Percentiles rank a stretch among this genome's conserved stretches.
Evolutionary conservation across 2,888 invertebrate genomes (phyloP).

Genomic region (Nymphalis c-album): DNA sequence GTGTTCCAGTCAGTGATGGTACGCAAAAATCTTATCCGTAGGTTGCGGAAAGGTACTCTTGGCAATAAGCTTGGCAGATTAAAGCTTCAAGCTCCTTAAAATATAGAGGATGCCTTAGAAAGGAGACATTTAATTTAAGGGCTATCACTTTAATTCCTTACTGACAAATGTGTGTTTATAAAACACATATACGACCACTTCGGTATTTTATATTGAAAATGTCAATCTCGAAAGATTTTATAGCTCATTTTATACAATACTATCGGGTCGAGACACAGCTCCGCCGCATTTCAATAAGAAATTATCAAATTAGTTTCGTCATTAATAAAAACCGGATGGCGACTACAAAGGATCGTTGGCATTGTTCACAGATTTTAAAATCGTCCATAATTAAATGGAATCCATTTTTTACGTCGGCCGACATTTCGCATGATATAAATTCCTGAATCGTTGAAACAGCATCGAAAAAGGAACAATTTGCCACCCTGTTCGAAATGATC

Average conservation of each 20-base stretch:
- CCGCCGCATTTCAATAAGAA: constrained; percentile 67
- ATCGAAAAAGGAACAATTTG: constrained; percentile 68
- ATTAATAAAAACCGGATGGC: constrained; percentile 61
- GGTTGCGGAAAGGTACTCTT: too few species aligned
- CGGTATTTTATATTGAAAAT: constrained; percentile 7
- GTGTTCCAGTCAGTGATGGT: too few species aligned
- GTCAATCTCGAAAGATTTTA: constrained; percentile 8
- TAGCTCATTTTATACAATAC: constrained; percentile 41
- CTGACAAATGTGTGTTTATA: too few species aligned
- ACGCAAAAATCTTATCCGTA: too few species aligned
- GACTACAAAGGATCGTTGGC: constrained; percentile 72
- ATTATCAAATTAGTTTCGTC: constrained; percentile 78
- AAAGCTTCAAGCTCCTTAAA: too few species aligned
- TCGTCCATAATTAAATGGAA: constrained; percentile 81
- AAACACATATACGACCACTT: background rate
- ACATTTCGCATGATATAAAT: constrained; percentile 76
- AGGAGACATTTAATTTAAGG: too few species aligned
- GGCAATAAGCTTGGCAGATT: too few species aligned
- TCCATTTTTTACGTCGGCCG: constrained; percentile 64
- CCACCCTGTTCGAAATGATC: constrained; percentile 67
- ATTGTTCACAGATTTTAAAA: constrained; percentile 81
- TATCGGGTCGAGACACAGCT: constrained; percentile 50
- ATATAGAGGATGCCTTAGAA: too few species aligned
- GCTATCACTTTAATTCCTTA: too few species aligned
- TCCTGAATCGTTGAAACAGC: constrained; percentile 60